Conservation (phyloP, 2,113 vertebrate species). For the Rhinogobius similis region DNA sequence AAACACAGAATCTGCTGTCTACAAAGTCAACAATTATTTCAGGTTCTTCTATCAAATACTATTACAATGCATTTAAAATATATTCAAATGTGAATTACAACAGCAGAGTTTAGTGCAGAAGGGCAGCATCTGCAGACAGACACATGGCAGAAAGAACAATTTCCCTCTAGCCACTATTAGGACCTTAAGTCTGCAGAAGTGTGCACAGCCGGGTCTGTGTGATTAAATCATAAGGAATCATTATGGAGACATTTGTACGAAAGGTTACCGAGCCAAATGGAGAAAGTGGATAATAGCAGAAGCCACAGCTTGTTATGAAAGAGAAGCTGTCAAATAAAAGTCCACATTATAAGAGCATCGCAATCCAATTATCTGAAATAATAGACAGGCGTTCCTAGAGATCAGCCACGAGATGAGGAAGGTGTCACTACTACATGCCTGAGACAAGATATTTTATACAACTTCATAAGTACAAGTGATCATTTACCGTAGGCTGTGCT, state of each 20-base stretch:
- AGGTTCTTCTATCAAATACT: too few relatives aligned
- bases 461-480: too few relatives aligned
- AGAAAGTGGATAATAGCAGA: slow-evolving; percentile 21
- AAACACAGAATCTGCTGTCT: slow-evolving; percentile 4
- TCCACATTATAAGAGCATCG: slow-evolving; percentile 21
- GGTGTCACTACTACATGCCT: background rate
- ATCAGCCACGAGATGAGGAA: slow-evolving; percentile 4
- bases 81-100: slow-evolving; percentile 37
- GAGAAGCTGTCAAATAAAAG: slow-evolving; percentile 20
- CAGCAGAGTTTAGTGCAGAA: slow-evolving; percentile 34
- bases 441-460: too few relatives aligned
- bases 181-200: slow-evolving; percentile 15
- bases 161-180: slow-evolving; percentile 44
- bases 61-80: too few relatives aligned
- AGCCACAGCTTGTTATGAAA: slow-evolving; percentile 23
- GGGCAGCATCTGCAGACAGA: slow-evolving; percentile 34
- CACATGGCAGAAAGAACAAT: slow-evolving; percentile 31
- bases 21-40: too few relatives aligned
- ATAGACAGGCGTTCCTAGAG: slow-evolving; percentile 27
- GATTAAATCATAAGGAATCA: slow-evolving; percentile 33
- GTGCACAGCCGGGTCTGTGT: slow-evolving; percentile 13
- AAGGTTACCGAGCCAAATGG: slow-evolving; percentile 25
- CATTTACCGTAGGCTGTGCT: too few relatives aligned
- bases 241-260: slow-evolving; percentile 17
- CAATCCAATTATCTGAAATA: slow-evolving; percentile 20